Evolutionary conservation across 1,140 invertebrate genomes (phyloP).

Genomic region (Drosophila setifemur): DNA sequence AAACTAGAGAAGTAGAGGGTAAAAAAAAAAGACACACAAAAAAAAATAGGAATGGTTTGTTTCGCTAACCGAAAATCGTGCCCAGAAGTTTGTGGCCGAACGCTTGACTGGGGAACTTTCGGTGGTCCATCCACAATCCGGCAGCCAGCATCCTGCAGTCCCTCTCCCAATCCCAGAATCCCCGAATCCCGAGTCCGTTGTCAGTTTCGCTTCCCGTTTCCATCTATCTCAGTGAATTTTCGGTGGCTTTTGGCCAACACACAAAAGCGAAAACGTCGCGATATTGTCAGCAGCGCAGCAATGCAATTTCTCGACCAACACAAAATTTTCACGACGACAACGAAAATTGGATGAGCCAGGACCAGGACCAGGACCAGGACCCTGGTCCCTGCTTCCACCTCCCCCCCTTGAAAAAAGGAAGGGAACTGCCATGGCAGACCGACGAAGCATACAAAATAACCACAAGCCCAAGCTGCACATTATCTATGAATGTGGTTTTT

Average conservation of each 20-base stretch:
- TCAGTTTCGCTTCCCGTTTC: conserved; percentile 48
- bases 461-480: conserved; percentile 75
- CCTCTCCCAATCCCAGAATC: conserved; percentile 4
- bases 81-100: conserved; percentile 56
- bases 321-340: conserved; percentile 67
- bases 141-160: conserved; percentile 5
- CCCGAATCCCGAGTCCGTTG: conserved; percentile 33
- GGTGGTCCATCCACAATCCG: neutral
- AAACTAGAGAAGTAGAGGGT: neutral
- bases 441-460: conserved; percentile 76
- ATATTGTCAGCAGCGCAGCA: conserved; percentile 64
- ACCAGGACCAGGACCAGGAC: conserved; percentile 10
- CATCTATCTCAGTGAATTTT: conserved; percentile 47
- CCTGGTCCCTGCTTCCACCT: neutral
- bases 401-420: neutral
- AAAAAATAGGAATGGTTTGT: conserved; percentile 22
- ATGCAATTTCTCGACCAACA: conserved; percentile 76
- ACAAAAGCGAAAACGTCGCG: conserved; percentile 69
- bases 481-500: conserved; percentile 75
- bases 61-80: conserved; percentile 58
- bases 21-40: neutral
- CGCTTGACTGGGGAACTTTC: conserved; percentile 52
- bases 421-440: conserved; percentile 42
- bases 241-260: too few species aligned
- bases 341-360: conserved; percentile 76